Percentiles rank a stretch among this genome's conserved stretches.
Conservation (phyloP, 37 sponge, comb jelly and placozoan genomes). For the Aplysina aerophoba region DNA sequence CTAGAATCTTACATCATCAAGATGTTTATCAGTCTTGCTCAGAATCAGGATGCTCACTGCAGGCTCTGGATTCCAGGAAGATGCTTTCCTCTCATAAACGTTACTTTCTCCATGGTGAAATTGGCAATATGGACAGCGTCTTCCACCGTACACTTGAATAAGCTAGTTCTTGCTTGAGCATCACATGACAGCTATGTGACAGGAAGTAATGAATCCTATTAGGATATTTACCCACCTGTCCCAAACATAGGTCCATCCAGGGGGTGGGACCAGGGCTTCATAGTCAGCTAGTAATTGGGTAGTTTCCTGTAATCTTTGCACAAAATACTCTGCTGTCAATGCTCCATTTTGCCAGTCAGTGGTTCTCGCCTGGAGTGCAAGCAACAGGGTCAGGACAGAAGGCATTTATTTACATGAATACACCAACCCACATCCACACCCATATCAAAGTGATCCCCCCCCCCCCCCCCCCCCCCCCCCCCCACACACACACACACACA, state of each 20-base stretch:
- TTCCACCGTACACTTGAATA: too few relatives aligned
- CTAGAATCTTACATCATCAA: too few relatives aligned
- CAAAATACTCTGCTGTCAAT: neutral
- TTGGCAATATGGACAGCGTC: too few relatives aligned
- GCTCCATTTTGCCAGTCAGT: constrained; percentile 1
- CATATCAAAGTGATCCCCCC: neutral
- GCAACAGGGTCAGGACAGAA: neutral
- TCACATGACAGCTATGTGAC: constrained; percentile 18
- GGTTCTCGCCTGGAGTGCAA: neutral
- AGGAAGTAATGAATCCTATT: constrained; percentile 1
- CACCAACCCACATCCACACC: constrained; percentile 11
- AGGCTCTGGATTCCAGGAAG: too few relatives aligned
- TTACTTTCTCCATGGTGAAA: too few relatives aligned
- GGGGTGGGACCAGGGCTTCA: constrained; percentile 10
- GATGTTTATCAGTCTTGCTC: too few relatives aligned
- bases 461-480: neutral
- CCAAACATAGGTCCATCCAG: constrained; percentile 23
- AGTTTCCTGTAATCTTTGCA: neutral
- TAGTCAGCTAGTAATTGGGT: neutral
- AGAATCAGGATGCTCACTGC: too few relatives aligned
- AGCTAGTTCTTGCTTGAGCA: too few relatives aligned
- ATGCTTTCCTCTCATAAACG: too few relatives aligned
- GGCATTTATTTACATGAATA: neutral
- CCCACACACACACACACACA: constrained; percentile 24
- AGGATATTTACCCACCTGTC: constrained; percentile 14